Evolutionary conservation across 2,113 vertebrate genomes (phyloP).

Genomic region (Ceyx melanurus): DNA sequence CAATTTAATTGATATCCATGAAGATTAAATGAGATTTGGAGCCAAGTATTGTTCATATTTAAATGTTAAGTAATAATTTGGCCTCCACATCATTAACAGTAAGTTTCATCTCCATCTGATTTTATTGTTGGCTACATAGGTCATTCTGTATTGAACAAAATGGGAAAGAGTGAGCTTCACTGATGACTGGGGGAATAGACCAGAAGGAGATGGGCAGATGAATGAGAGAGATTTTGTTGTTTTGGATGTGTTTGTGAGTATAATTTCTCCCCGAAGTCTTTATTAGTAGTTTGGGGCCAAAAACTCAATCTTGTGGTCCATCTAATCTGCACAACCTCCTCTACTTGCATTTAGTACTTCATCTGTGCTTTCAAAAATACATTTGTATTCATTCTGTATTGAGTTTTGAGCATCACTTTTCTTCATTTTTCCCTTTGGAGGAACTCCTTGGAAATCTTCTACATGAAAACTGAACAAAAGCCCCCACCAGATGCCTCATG

Average conservation of each 20-base stretch:
- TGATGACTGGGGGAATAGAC: background rate
- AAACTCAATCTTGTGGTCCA: background rate
- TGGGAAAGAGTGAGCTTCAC: background rate
- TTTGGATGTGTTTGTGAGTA: background rate
- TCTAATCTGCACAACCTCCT: background rate
- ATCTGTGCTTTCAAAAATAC: background rate
- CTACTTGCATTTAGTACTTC: background rate
- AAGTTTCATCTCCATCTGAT: slow-evolving; percentile 8
- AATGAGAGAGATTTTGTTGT: background rate
- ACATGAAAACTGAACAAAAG: background rate
- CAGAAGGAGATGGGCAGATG: background rate
- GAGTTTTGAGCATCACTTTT: background rate
- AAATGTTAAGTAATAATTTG: slow-evolving; percentile 63
- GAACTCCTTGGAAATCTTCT: slow-evolving; percentile 9
- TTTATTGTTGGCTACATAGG: slow-evolving; percentile 29
- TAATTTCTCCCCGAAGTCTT: background rate
- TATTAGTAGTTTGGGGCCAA: background rate
- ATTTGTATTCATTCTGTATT: background rate
- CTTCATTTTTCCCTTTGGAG: slow-evolving; percentile 20
- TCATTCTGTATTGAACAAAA: background rate
- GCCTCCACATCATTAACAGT: slow-evolving; percentile 31
- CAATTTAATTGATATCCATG: slow-evolving; percentile 55
- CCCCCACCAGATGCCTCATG: background rate
- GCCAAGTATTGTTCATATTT: slow-evolving; percentile 48
- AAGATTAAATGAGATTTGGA: slow-evolving; percentile 54